These are phyloP conservation scores for Crenichthys baileyi DNA, from an alignment of 2,797 vertebrate species.

Conservation along the genomic window DNA sequence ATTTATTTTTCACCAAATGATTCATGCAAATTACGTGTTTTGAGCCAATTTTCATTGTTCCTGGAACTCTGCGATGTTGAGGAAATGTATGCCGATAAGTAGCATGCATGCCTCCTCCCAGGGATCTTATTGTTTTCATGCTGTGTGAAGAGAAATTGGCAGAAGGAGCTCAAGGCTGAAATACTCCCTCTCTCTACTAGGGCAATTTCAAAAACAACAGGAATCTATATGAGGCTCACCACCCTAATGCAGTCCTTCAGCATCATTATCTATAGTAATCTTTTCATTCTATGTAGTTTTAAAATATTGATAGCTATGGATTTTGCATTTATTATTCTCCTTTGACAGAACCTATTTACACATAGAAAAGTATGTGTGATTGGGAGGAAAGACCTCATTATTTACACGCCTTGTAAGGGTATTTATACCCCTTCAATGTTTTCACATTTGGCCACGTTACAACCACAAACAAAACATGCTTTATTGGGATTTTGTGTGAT, in stretches of 20 bases:
- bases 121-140: conserved; percentile 43
- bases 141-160: conserved; percentile 45
- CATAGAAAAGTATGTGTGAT: conserved; percentile 27
- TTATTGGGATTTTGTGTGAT: conserved; percentile 1
- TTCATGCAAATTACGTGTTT: conserved; percentile 41
- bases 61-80: conserved; percentile 46
- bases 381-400: neutral
- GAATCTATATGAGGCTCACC: conserved; percentile 19
- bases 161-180: conserved; percentile 34
- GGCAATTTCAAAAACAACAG: conserved; percentile 43
- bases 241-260: conserved; percentile 12
- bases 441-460: neutral
- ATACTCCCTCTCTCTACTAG: conserved; percentile 21
- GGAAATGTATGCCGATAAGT: conserved; percentile 56
- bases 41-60: conserved; percentile 52
- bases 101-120: conserved; percentile 38
- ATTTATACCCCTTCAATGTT: neutral
- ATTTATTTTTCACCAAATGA: conserved; percentile 31
- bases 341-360: conserved; percentile 36
- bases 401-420: neutral
- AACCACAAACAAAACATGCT: neutral
- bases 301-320: conserved; percentile 41
- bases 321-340: conserved; percentile 36
- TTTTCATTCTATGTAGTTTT: conserved; percentile 39
- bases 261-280: conserved; percentile 43